Percentiles rank a stretch among this genome's conserved stretches.
phyloP scores from a whole-genome alignment of 2,888 invertebrate genomes.

The Teleiodes luculella region DNA sequence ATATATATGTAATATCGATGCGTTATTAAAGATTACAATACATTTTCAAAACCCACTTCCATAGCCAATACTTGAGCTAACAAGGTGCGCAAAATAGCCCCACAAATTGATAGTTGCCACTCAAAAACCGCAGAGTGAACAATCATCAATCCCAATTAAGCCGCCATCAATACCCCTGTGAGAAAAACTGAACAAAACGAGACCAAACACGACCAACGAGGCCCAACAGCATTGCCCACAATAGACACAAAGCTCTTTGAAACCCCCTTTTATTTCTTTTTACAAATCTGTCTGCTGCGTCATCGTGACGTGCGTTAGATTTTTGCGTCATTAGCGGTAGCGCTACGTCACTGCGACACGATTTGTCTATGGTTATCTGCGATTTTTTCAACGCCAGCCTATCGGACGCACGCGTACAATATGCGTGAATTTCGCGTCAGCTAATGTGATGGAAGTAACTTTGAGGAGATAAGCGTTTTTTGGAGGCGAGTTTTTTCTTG shows the following conservation, averaged over 20 bases:
- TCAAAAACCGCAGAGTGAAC: conserved; percentile 35
- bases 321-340: conserved; percentile 69
- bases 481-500: conserved; percentile 25
- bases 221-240: conserved; percentile 54
- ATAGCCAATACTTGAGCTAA: neutral
- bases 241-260: conserved; percentile 20
- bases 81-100: conserved; percentile 8
- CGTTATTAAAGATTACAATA: too few relatives aligned
- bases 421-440: conserved; percentile 64
- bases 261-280: conserved; percentile 30
- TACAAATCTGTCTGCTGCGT: conserved; percentile 44
- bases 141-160: conserved; percentile 75
- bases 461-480: conserved; percentile 53
- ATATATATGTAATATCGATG: too few relatives aligned
- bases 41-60: neutral
- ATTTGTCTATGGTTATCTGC: conserved; percentile 75
- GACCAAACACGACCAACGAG: conserved; percentile 46
- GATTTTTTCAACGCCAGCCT: conserved; percentile 60
- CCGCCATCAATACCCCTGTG: conserved; percentile 57
- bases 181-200: conserved; percentile 67
- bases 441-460: conserved; percentile 73
- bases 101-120: conserved; percentile 22
- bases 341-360: conserved; percentile 67
- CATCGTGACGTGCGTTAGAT: conserved; percentile 60
- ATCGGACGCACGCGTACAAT: conserved; percentile 63